Evolutionary conservation across 2,888 invertebrate species (phyloP).

Genomic region (Chaitophorus viminalis): DNA sequence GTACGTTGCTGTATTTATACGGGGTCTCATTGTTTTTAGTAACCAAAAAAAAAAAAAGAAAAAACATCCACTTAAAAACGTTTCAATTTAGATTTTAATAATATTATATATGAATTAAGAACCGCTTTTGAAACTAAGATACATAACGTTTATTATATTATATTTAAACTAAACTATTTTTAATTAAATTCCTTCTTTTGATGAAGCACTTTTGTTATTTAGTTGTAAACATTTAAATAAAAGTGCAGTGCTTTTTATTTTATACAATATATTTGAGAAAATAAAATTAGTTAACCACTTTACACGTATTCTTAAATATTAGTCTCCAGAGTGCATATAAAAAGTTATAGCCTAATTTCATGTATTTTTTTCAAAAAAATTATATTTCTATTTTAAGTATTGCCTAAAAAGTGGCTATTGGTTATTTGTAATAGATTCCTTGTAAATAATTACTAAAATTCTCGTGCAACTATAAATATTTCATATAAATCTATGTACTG

Average conservation of each 20-base stretch:
- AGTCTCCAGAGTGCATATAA: background rate
- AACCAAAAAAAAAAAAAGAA: too few relatives aligned
- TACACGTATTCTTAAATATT: slow-evolving; percentile 27
- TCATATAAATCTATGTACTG: background rate
- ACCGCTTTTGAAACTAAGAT: background rate
- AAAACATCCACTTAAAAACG: background rate
- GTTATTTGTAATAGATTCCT: too few relatives aligned
- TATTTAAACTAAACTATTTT: background rate
- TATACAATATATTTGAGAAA: background rate
- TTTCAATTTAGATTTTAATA: background rate
- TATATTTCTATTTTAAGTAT: background rate
- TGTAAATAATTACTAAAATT: background rate
- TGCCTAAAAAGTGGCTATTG: background rate
- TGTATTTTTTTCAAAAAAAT: background rate
- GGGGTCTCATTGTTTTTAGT: background rate
- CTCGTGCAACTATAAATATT: too few relatives aligned
- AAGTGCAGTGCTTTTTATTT: background rate
- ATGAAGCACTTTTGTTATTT: background rate
- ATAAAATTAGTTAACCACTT: background rate
- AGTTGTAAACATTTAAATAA: background rate
- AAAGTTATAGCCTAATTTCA: background rate
- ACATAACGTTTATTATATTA: background rate
- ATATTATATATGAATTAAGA: background rate
- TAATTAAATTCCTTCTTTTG: background rate
- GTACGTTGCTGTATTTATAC: background rate